Evolutionary conservation across 2,113 vertebrate genomes (phyloP).

Genomic region (Thomomys bottae): DNA sequence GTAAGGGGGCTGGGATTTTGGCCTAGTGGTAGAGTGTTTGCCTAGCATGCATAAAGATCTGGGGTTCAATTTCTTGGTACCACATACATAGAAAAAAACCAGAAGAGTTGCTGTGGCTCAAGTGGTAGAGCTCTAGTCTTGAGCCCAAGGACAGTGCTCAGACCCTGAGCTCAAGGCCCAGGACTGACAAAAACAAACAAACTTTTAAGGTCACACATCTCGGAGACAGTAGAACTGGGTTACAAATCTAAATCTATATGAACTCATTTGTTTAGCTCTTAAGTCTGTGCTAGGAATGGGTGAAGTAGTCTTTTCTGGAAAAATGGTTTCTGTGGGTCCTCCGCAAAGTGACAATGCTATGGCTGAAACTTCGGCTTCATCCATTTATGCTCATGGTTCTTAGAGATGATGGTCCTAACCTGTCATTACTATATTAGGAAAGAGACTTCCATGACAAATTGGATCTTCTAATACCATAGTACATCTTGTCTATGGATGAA

Average conservation of each 20-base stretch:
- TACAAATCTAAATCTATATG: neutral
- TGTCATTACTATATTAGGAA: neutral
- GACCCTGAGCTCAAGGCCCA: no score
- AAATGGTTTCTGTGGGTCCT: neutral
- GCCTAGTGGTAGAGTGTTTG: no score
- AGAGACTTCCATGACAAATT: neutral
- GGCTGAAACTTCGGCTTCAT: neutral
- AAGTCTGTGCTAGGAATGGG: neutral
- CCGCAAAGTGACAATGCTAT: neutral
- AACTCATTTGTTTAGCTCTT: neutral
- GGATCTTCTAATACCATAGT: neutral
- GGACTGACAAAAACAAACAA: no score
- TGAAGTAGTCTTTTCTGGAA: neutral
- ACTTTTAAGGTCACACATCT: neutral
- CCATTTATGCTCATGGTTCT: neutral
- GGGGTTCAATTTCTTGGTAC: no score
- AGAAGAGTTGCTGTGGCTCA: no score
- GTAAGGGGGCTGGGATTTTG: no score
- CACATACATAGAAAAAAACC: no score
- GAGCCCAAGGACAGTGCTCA: no score
- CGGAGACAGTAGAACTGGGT: neutral
- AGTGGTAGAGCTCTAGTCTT: no score
- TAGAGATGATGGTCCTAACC: neutral
- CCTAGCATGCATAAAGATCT: no score
- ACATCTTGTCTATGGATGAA: no score